These are phyloP conservation scores for Colletes gigas DNA, from an alignment of 1,140 invertebrate species.

Conservation along the genomic window DNA sequence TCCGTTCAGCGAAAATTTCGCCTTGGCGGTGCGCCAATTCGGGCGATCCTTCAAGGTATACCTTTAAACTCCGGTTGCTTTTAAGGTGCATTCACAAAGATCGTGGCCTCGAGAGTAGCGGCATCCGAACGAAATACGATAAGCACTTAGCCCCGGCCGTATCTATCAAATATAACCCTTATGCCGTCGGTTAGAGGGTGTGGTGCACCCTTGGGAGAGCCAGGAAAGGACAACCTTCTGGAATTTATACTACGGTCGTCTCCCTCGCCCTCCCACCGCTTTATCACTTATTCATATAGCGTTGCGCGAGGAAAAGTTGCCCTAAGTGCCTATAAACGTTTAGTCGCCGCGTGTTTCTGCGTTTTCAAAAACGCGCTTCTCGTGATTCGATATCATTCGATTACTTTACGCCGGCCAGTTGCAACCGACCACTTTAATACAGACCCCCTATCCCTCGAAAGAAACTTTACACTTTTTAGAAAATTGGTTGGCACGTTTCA, in stretches of 20 bases:
- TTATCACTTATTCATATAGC: slow-evolving; percentile 80
- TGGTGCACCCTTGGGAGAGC: slow-evolving; percentile 70
- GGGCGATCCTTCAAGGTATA: slow-evolving; percentile 12
- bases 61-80: slow-evolving; percentile 45
- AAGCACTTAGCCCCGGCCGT: slow-evolving; percentile 78
- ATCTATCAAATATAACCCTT: slow-evolving; percentile 81
- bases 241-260: slow-evolving; percentile 78
- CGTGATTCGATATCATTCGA: slow-evolving; percentile 58
- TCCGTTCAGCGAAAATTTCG: slow-evolving; percentile 18
- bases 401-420: not conserved
- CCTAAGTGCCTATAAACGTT: slow-evolving; percentile 77
- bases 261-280: slow-evolving; percentile 65
- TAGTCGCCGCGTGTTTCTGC: slow-evolving; percentile 71
- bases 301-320: slow-evolving; percentile 78
- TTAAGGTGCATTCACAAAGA: slow-evolving; percentile 66
- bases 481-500: too few relatives aligned
- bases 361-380: slow-evolving; percentile 48
- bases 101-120: slow-evolving; percentile 42
- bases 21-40: slow-evolving; percentile 2
- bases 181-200: slow-evolving; percentile 69
- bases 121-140: slow-evolving; percentile 77
- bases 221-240: slow-evolving; percentile 75
- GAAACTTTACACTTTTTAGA: too few relatives aligned
- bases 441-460: too few relatives aligned
- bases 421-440: too few relatives aligned